Base-by-base conservation (phyloP, 2,113 vertebrate genomes). In the Rhinogobius similis region DNA sequence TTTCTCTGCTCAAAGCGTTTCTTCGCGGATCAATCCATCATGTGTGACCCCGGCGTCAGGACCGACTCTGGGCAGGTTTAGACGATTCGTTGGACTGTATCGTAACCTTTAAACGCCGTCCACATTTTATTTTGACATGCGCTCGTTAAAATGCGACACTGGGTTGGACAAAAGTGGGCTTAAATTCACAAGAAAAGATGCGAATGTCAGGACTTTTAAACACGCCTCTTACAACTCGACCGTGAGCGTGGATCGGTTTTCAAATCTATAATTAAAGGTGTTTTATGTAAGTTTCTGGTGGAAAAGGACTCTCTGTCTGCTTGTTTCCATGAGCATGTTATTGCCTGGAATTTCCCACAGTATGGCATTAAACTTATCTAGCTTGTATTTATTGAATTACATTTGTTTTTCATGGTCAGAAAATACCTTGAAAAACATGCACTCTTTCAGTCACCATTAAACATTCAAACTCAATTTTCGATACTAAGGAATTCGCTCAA, bases 21-120 rank as follows among this genome's bases (percentile, higher is more conserved):
- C 11, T 76, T 76, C 50, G 58, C 23, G 16, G 38, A 24, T n/a
- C 7, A 29, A 71, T 81, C 52, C 69, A 78, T 79, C 68, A 67
- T 44, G 12, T 1, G 1, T 9, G 14, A 63, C 10, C 23, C 5
- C 5, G 1, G 1, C 7, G 29, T 3, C 1, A 26, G 23, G 12
- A 0, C 4, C 12, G 10, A 55, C 62, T 55, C 32, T 18, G 9
- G 14, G 55, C 55, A 58, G 53, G 12, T 18, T 55, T 58, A 23
- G 21, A 12, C 4, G 10, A 53, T 53, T 53, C 14, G 53, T 27
- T 56, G 29, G 26, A 58, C 55, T 18, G 12, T 5, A 5, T 14
- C 21, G 5, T 29, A 29, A 29, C 11, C 2, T 29, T 29, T 29
- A 29, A 16, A 24, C 5, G 18, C 0, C 53, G 18, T 26, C 23